phyloP scores from a whole-genome alignment of 2,888 invertebrate species.

The Drosophila flavopinicola region DNA sequence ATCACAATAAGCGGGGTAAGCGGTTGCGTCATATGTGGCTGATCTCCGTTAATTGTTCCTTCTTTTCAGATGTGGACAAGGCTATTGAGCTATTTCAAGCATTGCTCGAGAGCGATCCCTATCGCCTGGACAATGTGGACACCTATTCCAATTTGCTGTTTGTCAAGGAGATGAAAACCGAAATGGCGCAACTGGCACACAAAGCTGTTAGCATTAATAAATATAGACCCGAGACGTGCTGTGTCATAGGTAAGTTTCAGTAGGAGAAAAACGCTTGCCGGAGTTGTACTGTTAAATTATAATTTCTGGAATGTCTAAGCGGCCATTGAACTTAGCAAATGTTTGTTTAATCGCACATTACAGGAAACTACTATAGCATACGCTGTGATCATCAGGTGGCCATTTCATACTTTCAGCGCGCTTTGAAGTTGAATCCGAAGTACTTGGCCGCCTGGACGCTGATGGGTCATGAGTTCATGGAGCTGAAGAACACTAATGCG shows the following conservation, averaged over 20 bases:
- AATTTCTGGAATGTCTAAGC: too few species aligned
- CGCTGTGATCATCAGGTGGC: constrained; percentile 98
- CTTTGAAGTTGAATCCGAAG: constrained; percentile 95
- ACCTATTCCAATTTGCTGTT: constrained; percentile 98
- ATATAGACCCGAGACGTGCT: constrained; percentile 98
- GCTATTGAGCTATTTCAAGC: constrained; percentile 94
- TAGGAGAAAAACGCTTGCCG: too few species aligned
- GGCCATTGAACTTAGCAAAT: too few species aligned
- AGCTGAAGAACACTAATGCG: constrained; percentile 98
- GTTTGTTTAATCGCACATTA: not conserved
- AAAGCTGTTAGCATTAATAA: constrained; percentile 97
- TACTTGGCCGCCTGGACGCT: constrained; percentile 98
- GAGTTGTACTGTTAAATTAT: too few species aligned
- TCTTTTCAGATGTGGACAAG: constrained; percentile 91
- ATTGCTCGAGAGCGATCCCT: constrained; percentile 94
- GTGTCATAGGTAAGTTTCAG: constrained; percentile 90
- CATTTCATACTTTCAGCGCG: constrained; percentile 98
- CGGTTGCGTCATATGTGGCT: not conserved
- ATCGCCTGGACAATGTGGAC: constrained; percentile 97
- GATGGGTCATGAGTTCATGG: constrained; percentile 99
- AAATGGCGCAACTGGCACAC: constrained; percentile 96
- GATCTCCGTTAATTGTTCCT: not conserved
- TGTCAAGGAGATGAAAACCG: constrained; percentile 95
- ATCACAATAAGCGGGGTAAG: constrained; percentile 95
- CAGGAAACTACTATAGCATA: constrained; percentile 98